A percentile compares a stretch with the other conserved stretches of the same genome.
Conservation (phyloP, 1,140 invertebrate genomes). For the Caenorhabditis brenneri region DNA sequence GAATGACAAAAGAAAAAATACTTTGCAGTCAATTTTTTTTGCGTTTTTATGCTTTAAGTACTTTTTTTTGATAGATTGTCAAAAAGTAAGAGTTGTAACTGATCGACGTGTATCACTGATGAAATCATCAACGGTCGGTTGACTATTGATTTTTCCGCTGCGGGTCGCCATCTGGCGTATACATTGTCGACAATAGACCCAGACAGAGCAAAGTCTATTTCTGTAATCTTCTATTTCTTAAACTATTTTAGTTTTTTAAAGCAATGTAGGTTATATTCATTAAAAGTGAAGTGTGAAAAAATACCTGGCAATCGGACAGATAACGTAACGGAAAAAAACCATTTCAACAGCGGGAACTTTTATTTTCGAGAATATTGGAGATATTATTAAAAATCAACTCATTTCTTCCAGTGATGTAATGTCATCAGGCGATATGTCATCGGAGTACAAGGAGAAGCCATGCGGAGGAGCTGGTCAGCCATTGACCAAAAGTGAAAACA, state of each 20-base stretch:
- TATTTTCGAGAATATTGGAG: too few relatives aligned
- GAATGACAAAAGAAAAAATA: neutral
- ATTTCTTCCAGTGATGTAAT: constrained; percentile 16
- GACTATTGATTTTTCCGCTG: constrained; percentile 10
- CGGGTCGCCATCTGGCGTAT: neutral
- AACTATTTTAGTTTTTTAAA: too few relatives aligned
- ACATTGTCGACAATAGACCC: neutral
- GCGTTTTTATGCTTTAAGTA: too few relatives aligned
- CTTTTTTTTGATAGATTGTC: neutral
- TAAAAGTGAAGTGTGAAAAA: too few relatives aligned
- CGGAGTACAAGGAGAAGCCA: constrained; percentile 49
- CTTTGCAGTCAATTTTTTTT: too few relatives aligned
- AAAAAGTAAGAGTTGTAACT: neutral
- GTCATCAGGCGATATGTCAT: neutral
- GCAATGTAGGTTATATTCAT: too few relatives aligned
- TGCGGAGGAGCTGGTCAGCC: constrained; percentile 43
- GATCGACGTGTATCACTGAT: constrained; percentile 9
- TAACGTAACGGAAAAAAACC: too few relatives aligned
- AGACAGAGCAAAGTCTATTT: neutral
- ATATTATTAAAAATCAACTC: too few relatives aligned
- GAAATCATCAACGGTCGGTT: constrained; percentile 29
- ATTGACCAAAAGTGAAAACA: constrained; percentile 43
- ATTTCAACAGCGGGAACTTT: too few relatives aligned
- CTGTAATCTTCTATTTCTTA: neutral
- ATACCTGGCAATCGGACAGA: too few relatives aligned